Evolutionary conservation across 2,113 vertebrate genomes (phyloP).

Genomic region (Raphicerus campestris): DNA sequence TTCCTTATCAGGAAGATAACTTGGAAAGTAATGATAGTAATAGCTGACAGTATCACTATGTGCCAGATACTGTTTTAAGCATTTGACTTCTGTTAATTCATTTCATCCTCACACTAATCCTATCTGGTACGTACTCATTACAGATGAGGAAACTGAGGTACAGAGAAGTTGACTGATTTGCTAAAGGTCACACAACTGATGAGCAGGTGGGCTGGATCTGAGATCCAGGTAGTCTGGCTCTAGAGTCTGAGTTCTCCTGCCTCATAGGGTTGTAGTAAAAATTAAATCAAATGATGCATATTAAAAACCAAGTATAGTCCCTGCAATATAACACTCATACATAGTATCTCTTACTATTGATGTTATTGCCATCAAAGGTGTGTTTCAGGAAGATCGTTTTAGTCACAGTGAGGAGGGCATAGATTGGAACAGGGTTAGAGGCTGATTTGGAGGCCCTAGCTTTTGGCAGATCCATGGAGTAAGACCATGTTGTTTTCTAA

Average conservation of each 20-base stretch:
- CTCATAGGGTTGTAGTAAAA: background rate
- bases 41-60: background rate
- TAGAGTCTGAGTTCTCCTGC: background rate
- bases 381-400: conserved; percentile 17
- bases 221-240: background rate
- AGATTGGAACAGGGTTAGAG: background rate
- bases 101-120: background rate
- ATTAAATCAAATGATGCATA: background rate
- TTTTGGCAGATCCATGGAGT: background rate
- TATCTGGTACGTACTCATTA: background rate
- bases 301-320: background rate
- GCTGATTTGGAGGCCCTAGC: background rate
- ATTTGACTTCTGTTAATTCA: background rate
- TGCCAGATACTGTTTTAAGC: background rate
- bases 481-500: background rate
- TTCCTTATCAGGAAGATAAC: background rate
- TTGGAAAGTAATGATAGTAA: background rate
- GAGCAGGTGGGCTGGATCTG: background rate
- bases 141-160: background rate
- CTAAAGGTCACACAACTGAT: background rate
- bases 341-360: background rate
- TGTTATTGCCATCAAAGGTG: conserved; percentile 11
- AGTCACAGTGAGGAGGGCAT: background rate
- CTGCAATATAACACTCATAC: background rate
- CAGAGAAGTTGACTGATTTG: background rate